Conservation (phyloP, 2,888 invertebrate species). For the Athalia rosae region DNA sequence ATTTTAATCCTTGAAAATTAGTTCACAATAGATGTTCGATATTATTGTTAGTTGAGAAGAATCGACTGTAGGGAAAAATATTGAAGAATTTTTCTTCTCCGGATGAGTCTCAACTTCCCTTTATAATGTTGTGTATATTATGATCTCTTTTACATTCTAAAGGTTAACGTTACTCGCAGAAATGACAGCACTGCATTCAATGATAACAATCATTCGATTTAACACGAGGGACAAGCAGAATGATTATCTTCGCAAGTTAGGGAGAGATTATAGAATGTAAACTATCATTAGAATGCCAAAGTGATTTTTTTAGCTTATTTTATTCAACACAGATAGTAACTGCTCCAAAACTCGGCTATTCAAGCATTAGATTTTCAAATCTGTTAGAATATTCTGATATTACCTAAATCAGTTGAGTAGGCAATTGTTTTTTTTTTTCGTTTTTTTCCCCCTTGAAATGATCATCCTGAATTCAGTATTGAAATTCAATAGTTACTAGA, state of each 20-base stretch:
- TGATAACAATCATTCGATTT: neutral
- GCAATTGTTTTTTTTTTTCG: slow-evolving; percentile 4
- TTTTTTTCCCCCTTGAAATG: too few species aligned
- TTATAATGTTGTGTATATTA: too few species aligned
- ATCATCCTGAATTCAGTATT: slow-evolving; percentile 3
- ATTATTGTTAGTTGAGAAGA: too few species aligned
- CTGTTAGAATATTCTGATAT: slow-evolving; percentile 15
- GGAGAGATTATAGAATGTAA: neutral
- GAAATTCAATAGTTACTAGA: neutral
- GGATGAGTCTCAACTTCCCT: too few species aligned
- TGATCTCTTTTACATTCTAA: too few species aligned
- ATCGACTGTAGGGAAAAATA: too few species aligned
- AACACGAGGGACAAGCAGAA: too few species aligned
- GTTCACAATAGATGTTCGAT: neutral
- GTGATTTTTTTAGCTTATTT: neutral
- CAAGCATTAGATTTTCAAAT: slow-evolving; percentile 20
- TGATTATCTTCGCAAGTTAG: neutral
- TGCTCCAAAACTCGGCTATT: slow-evolving; percentile 35
- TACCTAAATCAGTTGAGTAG: neutral
- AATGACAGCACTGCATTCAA: too few species aligned
- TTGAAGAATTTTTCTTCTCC: too few species aligned
- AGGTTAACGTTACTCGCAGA: too few species aligned
- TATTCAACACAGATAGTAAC: neutral
- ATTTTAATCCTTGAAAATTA: neutral
- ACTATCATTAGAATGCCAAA: slow-evolving; percentile 12